phyloP scores from a whole-genome alignment of 2,888 invertebrate species.

The Acanthacorydalis orientalis region DNA sequence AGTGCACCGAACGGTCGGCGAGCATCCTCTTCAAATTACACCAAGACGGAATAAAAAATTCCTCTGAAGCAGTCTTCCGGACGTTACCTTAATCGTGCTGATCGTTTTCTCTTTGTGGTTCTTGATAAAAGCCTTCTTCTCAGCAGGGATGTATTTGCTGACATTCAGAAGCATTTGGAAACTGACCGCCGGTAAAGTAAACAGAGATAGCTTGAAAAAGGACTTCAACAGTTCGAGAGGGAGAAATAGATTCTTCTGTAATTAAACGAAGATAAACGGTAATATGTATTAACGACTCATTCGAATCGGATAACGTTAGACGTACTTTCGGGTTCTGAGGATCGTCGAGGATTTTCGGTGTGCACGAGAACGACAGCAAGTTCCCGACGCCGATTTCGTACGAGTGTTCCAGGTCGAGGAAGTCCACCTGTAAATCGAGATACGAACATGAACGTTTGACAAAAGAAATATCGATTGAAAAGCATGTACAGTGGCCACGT shows the following conservation, averaged over 20 bases:
- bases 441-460: background rate
- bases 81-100: background rate
- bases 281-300: background rate
- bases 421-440: slow-evolving; percentile 27
- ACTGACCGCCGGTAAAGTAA: slow-evolving; percentile 30
- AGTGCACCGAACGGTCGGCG: too few relatives aligned
- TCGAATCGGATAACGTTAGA: background rate
- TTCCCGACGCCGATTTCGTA: slow-evolving; percentile 32
- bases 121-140: background rate
- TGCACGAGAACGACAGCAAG: slow-evolving; percentile 34
- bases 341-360: slow-evolving; percentile 35
- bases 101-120: background rate
- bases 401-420: slow-evolving; percentile 30
- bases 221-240: slow-evolving; percentile 11
- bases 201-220: slow-evolving; percentile 21
- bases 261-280: slow-evolving; percentile 1
- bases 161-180: slow-evolving; percentile 28
- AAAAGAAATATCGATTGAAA: background rate
- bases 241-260: slow-evolving; percentile 18
- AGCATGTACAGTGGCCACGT: slow-evolving; percentile 22
- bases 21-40: too few relatives aligned
- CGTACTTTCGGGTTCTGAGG: slow-evolving; percentile 32
- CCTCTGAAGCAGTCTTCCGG: too few relatives aligned
- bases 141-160: slow-evolving; percentile 25
- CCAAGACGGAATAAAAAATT: too few relatives aligned